Percentiles rank a stretch among this genome's conserved stretches.
Conservation (phyloP, 2,797 vertebrate species). For the Syncerus caffer region DNA sequence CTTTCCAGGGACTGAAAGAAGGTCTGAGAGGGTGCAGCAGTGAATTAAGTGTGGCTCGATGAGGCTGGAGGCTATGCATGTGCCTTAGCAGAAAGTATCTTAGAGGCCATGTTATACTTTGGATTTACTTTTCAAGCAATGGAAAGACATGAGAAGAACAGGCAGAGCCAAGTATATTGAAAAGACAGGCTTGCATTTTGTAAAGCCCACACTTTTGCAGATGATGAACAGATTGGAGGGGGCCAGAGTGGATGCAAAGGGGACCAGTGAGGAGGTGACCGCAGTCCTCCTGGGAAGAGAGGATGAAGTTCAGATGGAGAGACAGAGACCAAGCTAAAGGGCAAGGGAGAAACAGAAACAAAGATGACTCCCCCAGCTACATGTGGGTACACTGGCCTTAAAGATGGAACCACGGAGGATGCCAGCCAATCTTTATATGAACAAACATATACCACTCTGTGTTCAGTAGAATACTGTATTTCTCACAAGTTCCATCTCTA, state of each 20-base stretch:
- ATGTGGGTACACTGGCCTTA: neutral
- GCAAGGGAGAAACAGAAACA: neutral
- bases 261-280: neutral
- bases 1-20: neutral
- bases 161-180: neutral
- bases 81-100: rapidly evolving
- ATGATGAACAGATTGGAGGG: neutral
- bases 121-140: neutral
- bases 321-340: neutral
- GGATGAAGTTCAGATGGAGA: neutral
- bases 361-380: neutral
- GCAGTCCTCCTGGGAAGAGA: neutral
- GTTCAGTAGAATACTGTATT: neutral
- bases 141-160: neutral
- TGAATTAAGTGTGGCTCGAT: too few species aligned
- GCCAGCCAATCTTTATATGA: neutral
- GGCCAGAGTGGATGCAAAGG: neutral
- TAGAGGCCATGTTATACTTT: neutral
- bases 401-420: neutral
- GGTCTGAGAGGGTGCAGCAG: too few species aligned
- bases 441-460: neutral
- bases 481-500: neutral
- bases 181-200: neutral
- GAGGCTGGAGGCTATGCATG: neutral
- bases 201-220: neutral